Evolutionary conservation across 2,113 vertebrate genomes (phyloP).

Genomic region (Carettochelys insculpta): DNA sequence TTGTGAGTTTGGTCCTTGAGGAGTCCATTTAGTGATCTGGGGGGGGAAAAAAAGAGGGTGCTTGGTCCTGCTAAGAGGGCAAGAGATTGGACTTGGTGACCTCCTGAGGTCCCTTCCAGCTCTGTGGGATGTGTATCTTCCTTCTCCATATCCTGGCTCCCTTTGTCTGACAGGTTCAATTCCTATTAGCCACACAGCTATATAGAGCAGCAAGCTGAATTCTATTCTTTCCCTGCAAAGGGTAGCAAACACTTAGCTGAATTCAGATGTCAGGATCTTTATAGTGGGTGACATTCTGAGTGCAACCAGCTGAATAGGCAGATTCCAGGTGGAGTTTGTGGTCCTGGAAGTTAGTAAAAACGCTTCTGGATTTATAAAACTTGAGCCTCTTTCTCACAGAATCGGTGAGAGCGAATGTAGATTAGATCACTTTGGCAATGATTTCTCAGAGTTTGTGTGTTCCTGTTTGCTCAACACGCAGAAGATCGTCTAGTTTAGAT

Average conservation of each 20-base stretch:
- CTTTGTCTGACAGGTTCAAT: conserved; percentile 14
- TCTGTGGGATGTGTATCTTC: no score
- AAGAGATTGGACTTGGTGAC: no score
- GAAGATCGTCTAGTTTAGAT: conserved; percentile 20
- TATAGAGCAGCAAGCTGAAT: background rate
- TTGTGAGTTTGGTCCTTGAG: no score
- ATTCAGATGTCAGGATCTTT: background rate
- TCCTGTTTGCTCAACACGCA: conserved; percentile 65
- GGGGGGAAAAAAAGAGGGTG: no score
- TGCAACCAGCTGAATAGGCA: background rate
- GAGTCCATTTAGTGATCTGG: no score
- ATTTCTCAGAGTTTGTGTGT: conserved; percentile 63
- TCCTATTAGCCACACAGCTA: background rate
- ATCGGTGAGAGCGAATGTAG: conserved; percentile 22
- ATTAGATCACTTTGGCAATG: conserved; percentile 18
- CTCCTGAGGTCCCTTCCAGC: no score
- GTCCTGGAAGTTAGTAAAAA: background rate
- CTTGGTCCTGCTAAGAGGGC: no score
- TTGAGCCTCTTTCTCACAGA: background rate
- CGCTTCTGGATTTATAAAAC: background rate
- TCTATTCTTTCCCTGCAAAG: background rate
- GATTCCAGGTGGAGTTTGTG: background rate
- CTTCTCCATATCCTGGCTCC: no score
- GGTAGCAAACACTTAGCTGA: background rate
- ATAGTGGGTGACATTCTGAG: background rate